Evolutionary conservation across 1,140 invertebrate species (phyloP).

Genomic region (Teleopsis dalmanni): DNA sequence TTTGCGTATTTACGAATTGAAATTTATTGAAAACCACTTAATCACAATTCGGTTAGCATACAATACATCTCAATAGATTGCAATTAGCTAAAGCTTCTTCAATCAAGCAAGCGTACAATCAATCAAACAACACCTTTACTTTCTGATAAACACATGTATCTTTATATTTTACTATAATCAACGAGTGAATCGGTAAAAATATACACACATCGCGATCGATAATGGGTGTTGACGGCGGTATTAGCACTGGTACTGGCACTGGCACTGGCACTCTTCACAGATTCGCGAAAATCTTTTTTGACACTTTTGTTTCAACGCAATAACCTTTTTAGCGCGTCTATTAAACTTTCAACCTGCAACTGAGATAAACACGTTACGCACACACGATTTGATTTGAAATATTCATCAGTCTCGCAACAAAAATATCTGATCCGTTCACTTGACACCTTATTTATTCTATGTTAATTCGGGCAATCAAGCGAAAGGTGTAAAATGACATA

Average conservation of each 20-base stretch:
- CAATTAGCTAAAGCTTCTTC: neutral
- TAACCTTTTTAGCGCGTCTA: slow-evolving; percentile 15
- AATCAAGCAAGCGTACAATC: neutral
- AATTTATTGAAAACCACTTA: neutral
- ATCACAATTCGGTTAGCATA: neutral
- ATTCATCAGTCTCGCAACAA: slow-evolving; percentile 1
- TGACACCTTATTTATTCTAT: slow-evolving; percentile 8
- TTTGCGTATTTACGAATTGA: neutral
- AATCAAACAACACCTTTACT: slow-evolving; percentile 7
- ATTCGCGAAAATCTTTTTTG: slow-evolving; percentile 12
- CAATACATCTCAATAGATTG: neutral
- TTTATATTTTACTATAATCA: neutral
- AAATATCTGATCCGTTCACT: slow-evolving; percentile 6
- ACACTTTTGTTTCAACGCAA: slow-evolving; percentile 13
- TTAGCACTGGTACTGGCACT: slow-evolving; percentile 4
- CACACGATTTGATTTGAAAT: slow-evolving; percentile 6
- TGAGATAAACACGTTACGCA: slow-evolving; percentile 2
- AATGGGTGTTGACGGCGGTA: slow-evolving; percentile 2
- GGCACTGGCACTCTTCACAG: slow-evolving; percentile 3
- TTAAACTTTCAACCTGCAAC: slow-evolving; percentile 18
- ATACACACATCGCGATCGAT: neutral
- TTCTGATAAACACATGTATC: neutral
- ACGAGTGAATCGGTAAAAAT: neutral
- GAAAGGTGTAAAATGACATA: neutral
- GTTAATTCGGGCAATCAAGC: neutral